Evolutionary conservation across 2,888 invertebrate genomes (phyloP).

Genomic region (Volucella bombylans): DNA sequence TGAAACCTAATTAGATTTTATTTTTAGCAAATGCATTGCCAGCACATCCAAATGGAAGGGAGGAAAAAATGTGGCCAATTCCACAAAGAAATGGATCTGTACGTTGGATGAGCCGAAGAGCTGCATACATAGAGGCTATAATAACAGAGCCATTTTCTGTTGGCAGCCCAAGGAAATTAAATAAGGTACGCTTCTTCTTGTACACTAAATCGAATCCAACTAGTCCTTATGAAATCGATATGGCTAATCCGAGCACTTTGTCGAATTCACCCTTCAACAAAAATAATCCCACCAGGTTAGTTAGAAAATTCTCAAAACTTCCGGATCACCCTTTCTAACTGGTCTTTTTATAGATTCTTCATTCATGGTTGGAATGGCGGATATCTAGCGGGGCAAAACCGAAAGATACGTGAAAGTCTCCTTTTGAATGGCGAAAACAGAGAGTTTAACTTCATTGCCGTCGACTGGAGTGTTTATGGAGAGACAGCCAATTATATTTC

Average conservation of each 20-base stretch:
- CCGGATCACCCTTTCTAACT: background rate
- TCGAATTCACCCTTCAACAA: slow-evolving; percentile 36
- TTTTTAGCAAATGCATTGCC: slow-evolving; percentile 22
- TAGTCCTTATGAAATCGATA: slow-evolving; percentile 41
- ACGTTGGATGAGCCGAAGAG: slow-evolving; percentile 39
- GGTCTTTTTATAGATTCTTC: slow-evolving; percentile 28
- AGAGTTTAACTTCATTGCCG: slow-evolving; percentile 84
- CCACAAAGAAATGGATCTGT: slow-evolving; percentile 39
- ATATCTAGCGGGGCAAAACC: slow-evolving; percentile 76
- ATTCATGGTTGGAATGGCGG: slow-evolving; percentile 57
- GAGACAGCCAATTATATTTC: slow-evolving; percentile 82
- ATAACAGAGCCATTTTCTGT: slow-evolving; percentile 2
- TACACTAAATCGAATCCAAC: slow-evolving; percentile 57
- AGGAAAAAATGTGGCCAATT: slow-evolving; percentile 40
- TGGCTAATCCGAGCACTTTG: slow-evolving; percentile 32
- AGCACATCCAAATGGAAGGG: background rate
- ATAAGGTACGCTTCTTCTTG: slow-evolving; percentile 58
- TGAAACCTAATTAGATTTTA: background rate
- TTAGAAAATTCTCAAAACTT: background rate
- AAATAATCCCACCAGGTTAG: slow-evolving; percentile 44
- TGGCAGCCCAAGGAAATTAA: slow-evolving; percentile 19
- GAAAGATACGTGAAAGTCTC: slow-evolving; percentile 81
- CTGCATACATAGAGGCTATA: slow-evolving; percentile 32
- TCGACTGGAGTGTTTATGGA: slow-evolving; percentile 84
- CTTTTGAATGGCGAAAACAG: slow-evolving; percentile 83